Percentiles rank a stretch among this genome's conserved stretches.
Conservation (phyloP, 2,113 vertebrate species). For the Equus quagga region DNA sequence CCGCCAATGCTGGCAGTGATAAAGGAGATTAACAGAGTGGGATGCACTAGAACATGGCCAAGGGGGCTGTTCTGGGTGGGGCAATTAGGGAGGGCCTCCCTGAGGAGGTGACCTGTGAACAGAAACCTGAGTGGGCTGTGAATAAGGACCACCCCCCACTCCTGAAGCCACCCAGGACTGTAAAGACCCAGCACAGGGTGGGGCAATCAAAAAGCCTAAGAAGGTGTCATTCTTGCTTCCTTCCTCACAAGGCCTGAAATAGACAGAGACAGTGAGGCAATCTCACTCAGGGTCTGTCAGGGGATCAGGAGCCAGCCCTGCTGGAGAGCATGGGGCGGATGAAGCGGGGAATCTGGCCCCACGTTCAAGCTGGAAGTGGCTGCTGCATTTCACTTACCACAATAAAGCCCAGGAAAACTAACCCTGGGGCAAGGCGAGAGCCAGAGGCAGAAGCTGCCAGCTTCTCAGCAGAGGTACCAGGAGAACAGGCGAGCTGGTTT, state of each 20-base stretch:
- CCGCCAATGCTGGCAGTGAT: neutral
- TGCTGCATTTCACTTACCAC: neutral
- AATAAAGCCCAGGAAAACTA: neutral
- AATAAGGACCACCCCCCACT: neutral
- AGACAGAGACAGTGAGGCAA: neutral
- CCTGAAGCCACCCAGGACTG: too few species aligned
- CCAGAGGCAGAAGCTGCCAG: neutral
- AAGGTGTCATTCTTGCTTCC: neutral
- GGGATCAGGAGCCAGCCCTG: neutral
- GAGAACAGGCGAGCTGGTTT: neutral
- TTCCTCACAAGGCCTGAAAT: neutral
- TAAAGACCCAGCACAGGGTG: neutral
- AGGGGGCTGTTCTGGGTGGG: neutral
- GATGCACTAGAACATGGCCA: rapidly evolving
- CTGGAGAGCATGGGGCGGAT: neutral
- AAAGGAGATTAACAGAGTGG: neutral
- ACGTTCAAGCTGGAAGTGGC: neutral
- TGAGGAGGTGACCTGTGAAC: neutral
- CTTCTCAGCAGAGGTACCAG: neutral
- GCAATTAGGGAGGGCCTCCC: neutral
- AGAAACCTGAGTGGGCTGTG: neutral
- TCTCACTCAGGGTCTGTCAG: neutral
- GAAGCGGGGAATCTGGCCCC: neutral
- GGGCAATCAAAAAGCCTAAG: neutral
- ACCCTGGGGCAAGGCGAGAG: neutral